Base-by-base conservation (phyloP, 1,140 invertebrate species). In the Drosophila kepulauana region DNA sequence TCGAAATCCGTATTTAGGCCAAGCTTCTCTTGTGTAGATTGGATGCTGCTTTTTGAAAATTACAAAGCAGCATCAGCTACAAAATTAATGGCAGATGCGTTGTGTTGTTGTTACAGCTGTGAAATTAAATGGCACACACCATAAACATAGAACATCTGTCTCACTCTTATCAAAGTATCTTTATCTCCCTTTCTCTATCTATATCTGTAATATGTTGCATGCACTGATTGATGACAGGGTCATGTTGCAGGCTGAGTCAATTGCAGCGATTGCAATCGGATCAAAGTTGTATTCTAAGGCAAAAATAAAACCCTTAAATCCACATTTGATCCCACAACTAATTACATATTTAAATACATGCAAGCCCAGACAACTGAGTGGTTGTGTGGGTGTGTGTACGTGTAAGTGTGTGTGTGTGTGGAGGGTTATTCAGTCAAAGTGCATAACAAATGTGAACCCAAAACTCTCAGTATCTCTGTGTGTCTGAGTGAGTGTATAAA, bases 261-360 rank as follows among this genome's bases (percentile, higher is more conserved):
- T 73, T 67, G 71, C 65, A 41, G 41, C 35, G 66, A 69, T 74
- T 68, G 16, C 0, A 8, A 56, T 69, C 11, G 28, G 1, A 16
- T 28, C 46, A 58, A 48, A 33, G 48, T 58, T 35, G 35, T 41
- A 33, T 64, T 33, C 41, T 57, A 48, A 67, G 64, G 52, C 20
- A 25, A 20, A 59, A 59, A 68, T 45, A 20, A 45, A 63, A 58
- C 13, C 66, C 58, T 70, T 69, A 61, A 69, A 75, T 70, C 51
- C 51, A 46, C 64, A 59, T 58, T 66, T 43, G 45, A 49, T 35
- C 43, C 33, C 48, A 28, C 33, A 69, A 75, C 72, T 75, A 75
- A 75, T 75, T 75, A 75, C 72, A 57, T 75, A 75, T 75, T 75
- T 75, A 75, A 75, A 75, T 75, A 70, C 66, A 75, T 75, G 72